Evolutionary conservation across 2,888 invertebrate genomes (phyloP), one percentile per base, ranked within the genome.

Genomic region (Epiblema foenella): DNA sequence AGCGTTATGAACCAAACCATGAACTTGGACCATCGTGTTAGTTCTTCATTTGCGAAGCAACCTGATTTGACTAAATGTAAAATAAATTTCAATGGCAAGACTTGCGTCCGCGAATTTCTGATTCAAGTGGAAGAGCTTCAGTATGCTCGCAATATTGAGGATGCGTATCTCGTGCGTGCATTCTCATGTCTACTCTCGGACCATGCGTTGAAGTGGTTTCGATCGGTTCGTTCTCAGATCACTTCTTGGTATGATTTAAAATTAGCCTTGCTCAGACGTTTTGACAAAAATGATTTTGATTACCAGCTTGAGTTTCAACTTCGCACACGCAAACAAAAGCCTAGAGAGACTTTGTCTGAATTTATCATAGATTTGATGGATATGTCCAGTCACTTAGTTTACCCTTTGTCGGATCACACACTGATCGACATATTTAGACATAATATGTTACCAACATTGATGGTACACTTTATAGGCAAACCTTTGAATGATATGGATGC

Each of bases 91-190:
- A n/a, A 60, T 24, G 60, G 60, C 17, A 60, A 60, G 9, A 15
- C 60, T 42, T 60, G 60, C 39, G 59, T 60, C 24, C 60, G 60
- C 18, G 60, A 60, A 60, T 60, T 60, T 46, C 1, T 60, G 11
- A 46, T 42, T 20, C 42, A 24, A 8, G 24, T 60, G n/a, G 60
- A 60, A 46, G 60, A 60, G 18, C 42, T 42, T 9, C 42, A 60
- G 15, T 60, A 60, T 24, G 18, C 60, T 9, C 18, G 60, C 5
- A 15, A 12, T 9, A 60, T 60, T 24, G 60, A 60, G 1, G 60
- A 60, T 8, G 12, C 24, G 0, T 24, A 46, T n/a, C 11, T 62
- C 8, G 11, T 49, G 7, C 49, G 62, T 5, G 62, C 51, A 0
- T 51, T 62, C 4, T 33, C 49, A n/a, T 29, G 29, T n/a, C 17